phyloP scores from a whole-genome alignment of 2,888 invertebrate genomes.

The Leucophenga maculata region DNA sequence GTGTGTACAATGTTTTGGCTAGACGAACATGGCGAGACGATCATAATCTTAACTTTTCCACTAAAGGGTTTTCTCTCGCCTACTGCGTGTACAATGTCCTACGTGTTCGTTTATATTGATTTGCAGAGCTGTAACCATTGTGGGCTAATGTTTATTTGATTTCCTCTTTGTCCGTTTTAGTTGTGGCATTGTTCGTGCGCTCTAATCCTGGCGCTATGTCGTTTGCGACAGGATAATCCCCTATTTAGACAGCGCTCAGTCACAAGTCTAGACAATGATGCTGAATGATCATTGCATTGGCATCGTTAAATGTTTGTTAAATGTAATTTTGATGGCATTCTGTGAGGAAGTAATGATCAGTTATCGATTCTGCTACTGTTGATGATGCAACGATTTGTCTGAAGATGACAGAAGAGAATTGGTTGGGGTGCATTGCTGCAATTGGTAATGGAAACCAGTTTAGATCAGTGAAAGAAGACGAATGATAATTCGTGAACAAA shows the following conservation, averaged over 20 bases:
- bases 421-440: no score
- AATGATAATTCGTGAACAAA: no score
- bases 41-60: slow-evolving; percentile 60
- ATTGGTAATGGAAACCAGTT: no score
- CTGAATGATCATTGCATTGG: slow-evolving; percentile 28
- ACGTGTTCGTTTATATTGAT: slow-evolving; percentile 17
- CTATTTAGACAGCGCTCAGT: slow-evolving; percentile 60
- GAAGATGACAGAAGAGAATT: neutral
- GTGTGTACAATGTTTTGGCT: slow-evolving; percentile 7
- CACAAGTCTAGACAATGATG: slow-evolving; percentile 56
- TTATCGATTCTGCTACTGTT: neutral
- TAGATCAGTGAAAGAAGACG: no score
- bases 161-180: slow-evolving; percentile 50
- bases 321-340: slow-evolving; percentile 40
- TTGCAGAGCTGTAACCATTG: neutral
- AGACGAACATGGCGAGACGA: slow-evolving; percentile 47
- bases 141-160: slow-evolving; percentile 61
- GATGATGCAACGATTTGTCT: slow-evolving; percentile 9
- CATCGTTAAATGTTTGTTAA: slow-evolving; percentile 41
- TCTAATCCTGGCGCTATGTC: slow-evolving; percentile 57
- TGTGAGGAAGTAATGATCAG: neutral
- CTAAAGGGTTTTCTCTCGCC: slow-evolving; percentile 45
- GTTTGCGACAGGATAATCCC: slow-evolving; percentile 55
- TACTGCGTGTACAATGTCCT: neutral
- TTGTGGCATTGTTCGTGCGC: slow-evolving; percentile 15